Evolutionary conservation across 2,113 vertebrate species (phyloP).

Genomic region (Brachirus orientalis): DNA sequence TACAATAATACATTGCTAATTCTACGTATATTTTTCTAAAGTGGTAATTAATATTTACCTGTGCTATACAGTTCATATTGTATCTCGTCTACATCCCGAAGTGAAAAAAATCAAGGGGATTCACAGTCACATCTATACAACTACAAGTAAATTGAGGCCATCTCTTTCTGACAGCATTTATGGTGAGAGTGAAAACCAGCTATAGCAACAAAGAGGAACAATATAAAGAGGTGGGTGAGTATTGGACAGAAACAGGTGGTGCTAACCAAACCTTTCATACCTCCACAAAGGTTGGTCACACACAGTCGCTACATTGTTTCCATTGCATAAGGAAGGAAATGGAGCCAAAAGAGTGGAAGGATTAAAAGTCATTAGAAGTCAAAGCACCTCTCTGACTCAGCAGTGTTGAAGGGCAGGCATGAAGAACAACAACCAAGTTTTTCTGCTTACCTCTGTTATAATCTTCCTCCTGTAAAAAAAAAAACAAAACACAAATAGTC

Average conservation of each 20-base stretch:
- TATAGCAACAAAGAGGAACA: conserved; percentile 53
- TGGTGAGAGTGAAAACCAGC: conserved; percentile 33
- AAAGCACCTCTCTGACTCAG: conserved; percentile 51
- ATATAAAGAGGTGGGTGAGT: conserved; percentile 48
- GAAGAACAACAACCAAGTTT: conserved; percentile 6
- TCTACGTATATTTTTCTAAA: too few relatives aligned
- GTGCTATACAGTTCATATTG: not conserved
- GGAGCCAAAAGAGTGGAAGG: conserved; percentile 31
- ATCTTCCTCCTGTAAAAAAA: conserved; percentile 92
- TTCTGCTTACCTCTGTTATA: conserved; percentile 87
- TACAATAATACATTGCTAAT: too few relatives aligned
- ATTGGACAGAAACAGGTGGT: conserved; percentile 66
- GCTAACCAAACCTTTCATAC: conserved; percentile 62
- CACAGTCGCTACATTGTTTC: conserved; percentile 55
- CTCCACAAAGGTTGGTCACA: conserved; percentile 67
- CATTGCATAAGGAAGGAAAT: conserved; percentile 50
- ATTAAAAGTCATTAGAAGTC: conserved; percentile 57
- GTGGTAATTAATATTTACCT: too few relatives aligned
- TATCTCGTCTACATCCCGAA: not conserved
- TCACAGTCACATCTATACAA: conserved; percentile 34
- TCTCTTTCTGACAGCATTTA: conserved; percentile 45
- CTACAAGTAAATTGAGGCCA: conserved; percentile 34
- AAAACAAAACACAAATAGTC: conserved; percentile 7
- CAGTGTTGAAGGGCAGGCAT: conserved; percentile 21
- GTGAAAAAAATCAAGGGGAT: conserved; percentile 13